These are phyloP conservation scores for Lasioglossum oenotherae DNA, from an alignment of 2,888 invertebrate species.

Conservation along the genomic window DNA sequence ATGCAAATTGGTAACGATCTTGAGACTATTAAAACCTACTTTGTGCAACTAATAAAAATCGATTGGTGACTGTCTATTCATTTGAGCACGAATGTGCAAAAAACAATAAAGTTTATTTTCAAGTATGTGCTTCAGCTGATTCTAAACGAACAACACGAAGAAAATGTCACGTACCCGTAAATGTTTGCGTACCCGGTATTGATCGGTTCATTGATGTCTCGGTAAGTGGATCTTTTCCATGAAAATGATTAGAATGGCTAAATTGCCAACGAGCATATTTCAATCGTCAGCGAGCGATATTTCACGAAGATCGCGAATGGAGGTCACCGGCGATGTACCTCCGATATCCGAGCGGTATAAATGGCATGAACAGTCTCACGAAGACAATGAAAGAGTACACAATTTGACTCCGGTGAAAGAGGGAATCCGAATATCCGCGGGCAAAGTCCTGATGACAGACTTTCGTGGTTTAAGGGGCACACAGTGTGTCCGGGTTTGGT, in stretches of 20 bases:
- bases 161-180: not conserved
- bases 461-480: not conserved
- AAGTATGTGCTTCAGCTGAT: no score
- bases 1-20: not conserved
- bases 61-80: no score
- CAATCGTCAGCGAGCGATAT: not conserved
- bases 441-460: not conserved
- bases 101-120: no score
- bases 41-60: not conserved
- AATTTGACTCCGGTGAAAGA: not conserved
- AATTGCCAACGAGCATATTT: not conserved
- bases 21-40: not conserved
- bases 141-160: no score
- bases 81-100: no score
- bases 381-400: conserved; percentile 1
- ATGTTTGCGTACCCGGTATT: not conserved
- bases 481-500: not conserved
- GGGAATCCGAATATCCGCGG: not conserved
- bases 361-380: not conserved
- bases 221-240: not conserved
- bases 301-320: not conserved
- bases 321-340: not conserved
- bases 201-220: not conserved
- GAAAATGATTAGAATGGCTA: not conserved
- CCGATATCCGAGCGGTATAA: not conserved